Evolutionary conservation across 1,140 invertebrate species (phyloP).

Genomic region (Sycophila sp.): DNA sequence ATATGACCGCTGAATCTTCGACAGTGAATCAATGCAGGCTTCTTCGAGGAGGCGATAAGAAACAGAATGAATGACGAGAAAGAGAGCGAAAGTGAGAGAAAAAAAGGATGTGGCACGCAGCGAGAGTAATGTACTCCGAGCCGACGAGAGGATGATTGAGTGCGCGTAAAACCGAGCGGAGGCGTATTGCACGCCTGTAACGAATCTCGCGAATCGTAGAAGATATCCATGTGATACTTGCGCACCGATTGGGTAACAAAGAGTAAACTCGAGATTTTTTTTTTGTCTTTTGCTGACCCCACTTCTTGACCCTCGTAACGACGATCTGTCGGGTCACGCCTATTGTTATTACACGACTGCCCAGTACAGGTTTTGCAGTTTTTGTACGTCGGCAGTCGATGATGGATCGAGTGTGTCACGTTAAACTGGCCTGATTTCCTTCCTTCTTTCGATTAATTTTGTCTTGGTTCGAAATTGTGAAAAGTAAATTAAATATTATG

Average conservation of each 20-base stretch:
- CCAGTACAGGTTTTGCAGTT: too few species aligned
- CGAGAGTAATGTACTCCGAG: not conserved
- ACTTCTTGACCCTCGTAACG: not conserved
- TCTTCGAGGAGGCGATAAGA: not conserved
- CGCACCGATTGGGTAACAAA: not conserved
- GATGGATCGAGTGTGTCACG: conserved; percentile 1
- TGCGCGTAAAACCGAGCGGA: not conserved
- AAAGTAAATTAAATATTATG: too few species aligned
- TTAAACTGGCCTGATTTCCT: too few species aligned
- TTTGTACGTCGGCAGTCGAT: too few species aligned
- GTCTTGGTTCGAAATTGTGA: too few species aligned
- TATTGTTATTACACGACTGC: too few species aligned
- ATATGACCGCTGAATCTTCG: not conserved
- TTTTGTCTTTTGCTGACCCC: not conserved
- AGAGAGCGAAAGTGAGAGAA: not conserved
- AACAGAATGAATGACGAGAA: too few species aligned
- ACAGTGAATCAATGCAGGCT: not conserved
- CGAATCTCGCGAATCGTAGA: not conserved
- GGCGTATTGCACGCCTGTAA: not conserved
- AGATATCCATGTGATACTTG: conserved; percentile 4
- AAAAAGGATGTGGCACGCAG: too few species aligned
- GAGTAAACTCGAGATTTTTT: not conserved
- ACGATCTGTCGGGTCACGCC: not conserved
- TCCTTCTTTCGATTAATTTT: too few species aligned
- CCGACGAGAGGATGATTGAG: not conserved